Percentiles rank a stretch among this genome's conserved stretches.
Conservation (phyloP, 2,113 vertebrate species). For the Colistium nudipinnis region DNA sequence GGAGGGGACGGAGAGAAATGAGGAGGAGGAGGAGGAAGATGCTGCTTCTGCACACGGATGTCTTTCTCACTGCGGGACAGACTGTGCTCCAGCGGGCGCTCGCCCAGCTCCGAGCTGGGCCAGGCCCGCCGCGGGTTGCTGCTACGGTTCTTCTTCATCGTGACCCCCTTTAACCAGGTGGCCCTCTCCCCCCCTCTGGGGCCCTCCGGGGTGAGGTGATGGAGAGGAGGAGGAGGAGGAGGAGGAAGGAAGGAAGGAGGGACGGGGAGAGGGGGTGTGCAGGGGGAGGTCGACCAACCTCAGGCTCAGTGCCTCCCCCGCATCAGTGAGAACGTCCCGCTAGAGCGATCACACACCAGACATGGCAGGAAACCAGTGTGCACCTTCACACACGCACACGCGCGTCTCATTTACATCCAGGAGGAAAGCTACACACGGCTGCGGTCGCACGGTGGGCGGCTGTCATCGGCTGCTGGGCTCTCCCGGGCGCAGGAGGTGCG, state of each 20-base stretch:
- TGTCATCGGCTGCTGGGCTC: conserved; percentile 72
- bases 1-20: conserved; percentile 92
- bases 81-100: conserved; percentile 94
- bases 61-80: conserved; percentile 98
- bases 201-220: conserved; percentile 44
- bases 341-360: conserved; percentile 83
- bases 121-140: conserved; percentile 94
- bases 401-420: conserved; percentile 76
- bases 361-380: conserved; percentile 82
- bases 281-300: conserved; percentile 84
- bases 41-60: conserved; percentile 97
- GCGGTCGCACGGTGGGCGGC: conserved; percentile 59
- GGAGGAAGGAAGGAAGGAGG: neutral
- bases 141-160: conserved; percentile 98
- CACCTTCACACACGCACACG: conserved; percentile 72
- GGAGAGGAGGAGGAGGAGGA: conserved; percentile 11
- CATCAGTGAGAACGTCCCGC: conserved; percentile 83
- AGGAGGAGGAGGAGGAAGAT: conserved; percentile 92
- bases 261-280: conserved; percentile 38
- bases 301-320: conserved; percentile 85
- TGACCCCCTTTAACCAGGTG: conserved; percentile 73
- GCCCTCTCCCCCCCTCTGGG: conserved; percentile 62
- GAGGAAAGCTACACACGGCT: conserved; percentile 64
- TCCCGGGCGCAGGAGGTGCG: conserved; percentile 68
- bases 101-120: conserved; percentile 94